Evolutionary conservation across 2,797 vertebrate genomes (phyloP).

Genomic region (Rachycentron canadum): DNA sequence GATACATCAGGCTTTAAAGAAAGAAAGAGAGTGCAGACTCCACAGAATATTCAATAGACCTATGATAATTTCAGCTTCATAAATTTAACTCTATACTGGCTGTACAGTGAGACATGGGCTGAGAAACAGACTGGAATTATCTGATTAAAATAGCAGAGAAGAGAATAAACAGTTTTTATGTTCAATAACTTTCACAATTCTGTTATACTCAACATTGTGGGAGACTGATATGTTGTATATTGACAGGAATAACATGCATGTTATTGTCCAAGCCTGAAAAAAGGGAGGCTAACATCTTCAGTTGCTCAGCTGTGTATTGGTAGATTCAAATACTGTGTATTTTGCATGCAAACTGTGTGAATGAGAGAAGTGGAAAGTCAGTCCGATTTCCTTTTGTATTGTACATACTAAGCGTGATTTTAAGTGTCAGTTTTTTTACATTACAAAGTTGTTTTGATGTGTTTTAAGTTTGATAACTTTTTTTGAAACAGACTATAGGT

Average conservation of each 20-base stretch:
- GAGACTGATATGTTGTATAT: not conserved
- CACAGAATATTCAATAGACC: not conserved
- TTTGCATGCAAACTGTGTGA: not conserved
- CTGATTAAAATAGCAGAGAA: not conserved
- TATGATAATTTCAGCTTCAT: constrained; percentile 9
- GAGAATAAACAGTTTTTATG: not conserved
- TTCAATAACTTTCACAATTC: not conserved
- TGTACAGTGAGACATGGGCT: constrained; percentile 4
- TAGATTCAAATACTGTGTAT: not conserved
- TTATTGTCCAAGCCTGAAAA: not conserved
- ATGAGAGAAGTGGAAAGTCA: not conserved
- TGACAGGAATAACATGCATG: not conserved
- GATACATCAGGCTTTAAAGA: constrained; percentile 4
- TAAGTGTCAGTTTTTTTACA: not conserved
- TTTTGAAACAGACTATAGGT: not conserved
- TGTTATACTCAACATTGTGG: not conserved
- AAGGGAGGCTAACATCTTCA: not conserved
- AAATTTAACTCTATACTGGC: not conserved
- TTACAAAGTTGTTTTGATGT: not conserved
- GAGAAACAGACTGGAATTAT: not conserved
- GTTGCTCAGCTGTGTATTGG: not conserved
- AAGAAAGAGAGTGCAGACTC: not conserved
- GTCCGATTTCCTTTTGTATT: not conserved
- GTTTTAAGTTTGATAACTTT: not conserved
- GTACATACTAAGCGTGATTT: not conserved